Evolutionary conservation across 2,113 vertebrate species (phyloP), one percentile per base, ranked within the genome.

Genomic region (Coryphaenoides rupestris): DNA sequence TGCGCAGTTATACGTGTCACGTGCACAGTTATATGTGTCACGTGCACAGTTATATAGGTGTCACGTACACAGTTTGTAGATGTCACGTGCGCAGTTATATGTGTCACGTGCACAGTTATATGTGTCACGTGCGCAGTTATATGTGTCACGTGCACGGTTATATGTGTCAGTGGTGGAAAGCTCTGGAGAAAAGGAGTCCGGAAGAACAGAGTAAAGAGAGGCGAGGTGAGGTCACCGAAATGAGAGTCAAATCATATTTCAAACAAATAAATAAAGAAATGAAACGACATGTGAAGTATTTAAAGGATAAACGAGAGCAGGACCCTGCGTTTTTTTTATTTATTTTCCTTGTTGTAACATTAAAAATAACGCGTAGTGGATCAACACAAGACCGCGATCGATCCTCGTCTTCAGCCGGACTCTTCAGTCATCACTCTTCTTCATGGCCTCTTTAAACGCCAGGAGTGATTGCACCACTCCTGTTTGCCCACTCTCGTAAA

Each of bases 401-500:
- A 50, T 65, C 55, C 19, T 24, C 9, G 47, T 49, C 49, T 40
- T 26, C 26, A 12, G 16, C 22, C 45, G 19, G 33, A 58, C 14
- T 45, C 21, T 28, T 4, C 21, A 65, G 21, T 26, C 54, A 46
- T 65, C 19, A 23, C 21, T 65, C 63, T 65, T 33, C 15, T 65
- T 16, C 5, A 33, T 21, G 28, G 7, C 19, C 10, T 26, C 19
- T 55, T 33, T 22, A 56, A 64, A 65, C 16, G 46, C 54, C 55
- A 40, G 28, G 46, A 52, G 50, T 23, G 23, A 57, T n/a, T 9
- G 23, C 55, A 5, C 16, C 13, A 5, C 52, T 54, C 17, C 55
- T 57, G 55, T n/a, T 15, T 24, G 21, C 15, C 55, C 4, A 28
- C 19, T 23, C 55, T 40, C 33, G 2, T n/a, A 57, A 26, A 28